Evolutionary conservation across 2,888 invertebrate genomes (phyloP).

Genomic region (Caenorhabditis afra): DNA sequence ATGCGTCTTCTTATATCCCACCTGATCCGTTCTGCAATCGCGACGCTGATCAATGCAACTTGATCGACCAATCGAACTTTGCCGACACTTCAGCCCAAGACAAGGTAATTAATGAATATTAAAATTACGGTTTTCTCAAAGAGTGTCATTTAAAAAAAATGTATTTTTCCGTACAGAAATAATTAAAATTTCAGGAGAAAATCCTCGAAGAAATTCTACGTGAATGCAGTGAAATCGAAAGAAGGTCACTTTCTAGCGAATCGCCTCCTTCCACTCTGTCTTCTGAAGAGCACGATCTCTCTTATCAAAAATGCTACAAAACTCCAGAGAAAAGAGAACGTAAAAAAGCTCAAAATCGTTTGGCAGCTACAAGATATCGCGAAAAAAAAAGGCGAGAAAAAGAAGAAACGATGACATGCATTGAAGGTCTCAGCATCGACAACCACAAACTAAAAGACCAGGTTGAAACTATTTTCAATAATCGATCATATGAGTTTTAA

Average conservation of each 20-base stretch:
- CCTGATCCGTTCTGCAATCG: constrained; percentile 46
- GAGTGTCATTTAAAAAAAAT: no score
- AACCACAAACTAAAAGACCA: constrained; percentile 58
- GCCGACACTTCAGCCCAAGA: neutral
- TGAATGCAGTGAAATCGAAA: constrained; percentile 78
- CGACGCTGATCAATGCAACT: neutral
- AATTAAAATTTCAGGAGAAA: constrained; percentile 67
- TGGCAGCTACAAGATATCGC: constrained; percentile 67
- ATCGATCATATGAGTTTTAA: no score
- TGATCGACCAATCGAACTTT: neutral
- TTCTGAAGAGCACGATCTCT: constrained; percentile 57
- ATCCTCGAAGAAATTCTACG: constrained; percentile 77
- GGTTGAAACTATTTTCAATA: no score
- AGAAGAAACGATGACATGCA: constrained; percentile 47
- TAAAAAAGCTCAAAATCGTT: constrained; percentile 67
- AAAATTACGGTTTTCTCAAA: no score
- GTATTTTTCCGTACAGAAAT: neutral
- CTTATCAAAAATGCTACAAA: constrained; percentile 24
- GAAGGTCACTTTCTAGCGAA: constrained; percentile 61
- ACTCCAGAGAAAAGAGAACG: constrained; percentile 63
- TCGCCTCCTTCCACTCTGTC: constrained; percentile 56
- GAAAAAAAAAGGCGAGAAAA: constrained; percentile 67
- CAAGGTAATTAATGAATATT: neutral
- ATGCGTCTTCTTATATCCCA: constrained; percentile 22
- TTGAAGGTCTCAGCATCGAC: constrained; percentile 45